Evolutionary conservation across 2,797 vertebrate genomes (phyloP).

Genomic region (Periparus ater): DNA sequence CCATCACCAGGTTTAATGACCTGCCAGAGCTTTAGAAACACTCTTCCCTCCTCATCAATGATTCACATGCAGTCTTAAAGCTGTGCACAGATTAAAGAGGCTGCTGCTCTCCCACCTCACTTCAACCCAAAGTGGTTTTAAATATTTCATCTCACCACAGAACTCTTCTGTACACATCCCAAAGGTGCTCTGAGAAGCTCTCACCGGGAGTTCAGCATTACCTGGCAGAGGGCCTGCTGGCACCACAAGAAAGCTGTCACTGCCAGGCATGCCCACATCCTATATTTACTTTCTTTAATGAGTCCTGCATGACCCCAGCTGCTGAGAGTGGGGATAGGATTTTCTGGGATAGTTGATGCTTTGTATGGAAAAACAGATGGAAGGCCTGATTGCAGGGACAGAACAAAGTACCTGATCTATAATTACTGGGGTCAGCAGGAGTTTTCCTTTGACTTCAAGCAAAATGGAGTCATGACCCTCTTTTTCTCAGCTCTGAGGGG

Average conservation of each 20-base stretch:
- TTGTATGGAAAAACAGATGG: neutral
- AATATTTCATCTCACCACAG: constrained; percentile 63
- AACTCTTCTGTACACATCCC: constrained; percentile 49
- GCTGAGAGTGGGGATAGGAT: neutral
- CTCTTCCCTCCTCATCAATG: constrained; percentile 63
- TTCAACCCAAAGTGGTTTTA: constrained; percentile 56
- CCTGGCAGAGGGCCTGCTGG: constrained; percentile 40
- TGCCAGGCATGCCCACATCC: neutral
- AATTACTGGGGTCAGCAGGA: neutral
- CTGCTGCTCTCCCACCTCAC: constrained; percentile 24
- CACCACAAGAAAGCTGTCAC: neutral
- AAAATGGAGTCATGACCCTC: neutral
- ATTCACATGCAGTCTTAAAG: constrained; percentile 58
- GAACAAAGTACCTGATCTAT: neutral
- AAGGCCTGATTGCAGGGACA: neutral
- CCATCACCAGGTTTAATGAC: constrained; percentile 57
- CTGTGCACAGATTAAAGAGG: constrained; percentile 59
- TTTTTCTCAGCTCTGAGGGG: neutral
- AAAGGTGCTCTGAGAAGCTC: neutral
- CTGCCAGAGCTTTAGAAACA: constrained; percentile 58
- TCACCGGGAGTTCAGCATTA: neutral
- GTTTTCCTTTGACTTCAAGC: neutral
- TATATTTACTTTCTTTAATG: constrained; percentile 49
- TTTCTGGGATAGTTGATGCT: neutral
- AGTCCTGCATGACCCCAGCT: neutral